Percentiles rank a stretch among this genome's conserved stretches.
Conservation (phyloP, 2,113 vertebrate genomes). For the Columba janthina region DNA sequence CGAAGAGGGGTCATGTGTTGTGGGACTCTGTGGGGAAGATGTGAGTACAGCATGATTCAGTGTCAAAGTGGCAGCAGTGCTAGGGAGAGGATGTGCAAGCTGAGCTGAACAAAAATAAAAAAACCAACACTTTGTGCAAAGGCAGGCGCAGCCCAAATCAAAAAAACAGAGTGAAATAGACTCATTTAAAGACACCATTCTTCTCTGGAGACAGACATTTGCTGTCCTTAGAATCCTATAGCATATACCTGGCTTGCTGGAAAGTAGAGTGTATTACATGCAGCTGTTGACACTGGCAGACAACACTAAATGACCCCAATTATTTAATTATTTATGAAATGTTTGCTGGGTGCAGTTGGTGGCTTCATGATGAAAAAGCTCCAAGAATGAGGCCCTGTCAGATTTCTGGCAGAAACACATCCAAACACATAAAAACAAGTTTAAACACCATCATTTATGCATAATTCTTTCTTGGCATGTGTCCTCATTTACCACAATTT, state of each 20-base stretch:
- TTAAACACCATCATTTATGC: slow-evolving; percentile 78
- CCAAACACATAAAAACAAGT: slow-evolving; percentile 78
- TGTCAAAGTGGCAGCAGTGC: not conserved
- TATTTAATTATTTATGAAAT: slow-evolving; percentile 70
- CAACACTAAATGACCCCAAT: slow-evolving; percentile 36
- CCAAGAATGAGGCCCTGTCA: slow-evolving; percentile 70
- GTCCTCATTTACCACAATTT: slow-evolving; percentile 67
- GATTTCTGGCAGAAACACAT: slow-evolving; percentile 73
- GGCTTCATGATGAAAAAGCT: slow-evolving; percentile 61
- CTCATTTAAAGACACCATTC: not conserved
- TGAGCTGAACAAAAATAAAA: not conserved
- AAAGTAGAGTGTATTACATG: not conserved
- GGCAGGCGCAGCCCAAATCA: not conserved
- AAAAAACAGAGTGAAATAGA: not conserved
- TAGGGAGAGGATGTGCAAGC: not conserved
- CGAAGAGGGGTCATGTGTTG: not conserved
- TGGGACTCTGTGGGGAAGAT: not conserved
- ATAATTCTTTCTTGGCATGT: slow-evolving; percentile 77
- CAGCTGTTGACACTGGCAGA: slow-evolving; percentile 54
- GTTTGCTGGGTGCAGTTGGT: slow-evolving; percentile 39
- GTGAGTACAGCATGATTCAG: not conserved
- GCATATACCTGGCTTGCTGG: not conserved
- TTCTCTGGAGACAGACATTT: not conserved
- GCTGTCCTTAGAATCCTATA: not conserved
- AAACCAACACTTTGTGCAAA: not conserved